A percentile compares a stretch with the other conserved stretches of the same genome.
Evolutionary conservation across 2,113 vertebrate species (phyloP).

Genomic region (Acrocephalus kingi): DNA sequence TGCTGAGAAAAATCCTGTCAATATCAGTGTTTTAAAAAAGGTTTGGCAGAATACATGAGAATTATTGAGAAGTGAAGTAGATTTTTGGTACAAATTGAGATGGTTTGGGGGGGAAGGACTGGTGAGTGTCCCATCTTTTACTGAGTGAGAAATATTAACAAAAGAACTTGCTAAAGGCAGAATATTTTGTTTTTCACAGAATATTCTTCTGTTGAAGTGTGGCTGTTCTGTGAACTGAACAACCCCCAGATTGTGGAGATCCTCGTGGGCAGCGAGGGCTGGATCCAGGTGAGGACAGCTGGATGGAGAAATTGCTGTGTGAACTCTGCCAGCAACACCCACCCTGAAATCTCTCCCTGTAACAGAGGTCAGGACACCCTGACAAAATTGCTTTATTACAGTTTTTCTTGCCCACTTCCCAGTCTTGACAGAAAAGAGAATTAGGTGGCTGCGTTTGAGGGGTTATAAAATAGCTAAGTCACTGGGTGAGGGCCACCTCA

Average conservation of each 20-base stretch:
- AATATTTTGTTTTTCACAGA: background rate
- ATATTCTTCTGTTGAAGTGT: fast-evolving
- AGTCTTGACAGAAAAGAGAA: background rate
- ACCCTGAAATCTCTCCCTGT: background rate
- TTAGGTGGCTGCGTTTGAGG: background rate
- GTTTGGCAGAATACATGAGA: background rate
- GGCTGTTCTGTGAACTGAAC: background rate
- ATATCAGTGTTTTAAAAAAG: background rate
- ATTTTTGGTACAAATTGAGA: background rate
- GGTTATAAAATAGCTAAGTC: background rate
- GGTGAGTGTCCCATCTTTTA: background rate
- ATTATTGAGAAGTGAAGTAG: background rate
- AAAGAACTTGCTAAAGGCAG: background rate
- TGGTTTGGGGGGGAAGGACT: background rate
- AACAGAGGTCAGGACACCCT: background rate
- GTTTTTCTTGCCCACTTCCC: background rate
- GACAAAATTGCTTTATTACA: background rate
- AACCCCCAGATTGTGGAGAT: background rate
- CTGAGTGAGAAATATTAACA: background rate
- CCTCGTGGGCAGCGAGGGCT: fast-evolving
- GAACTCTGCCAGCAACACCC: background rate
- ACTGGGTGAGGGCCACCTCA: background rate
- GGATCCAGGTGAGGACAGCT: background rate
- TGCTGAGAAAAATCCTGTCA: background rate
- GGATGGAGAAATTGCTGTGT: background rate